These are phyloP conservation scores for Neoseiulus cucumeris DNA, from an alignment of 1,140 invertebrate species.

Conservation along the genomic window DNA sequence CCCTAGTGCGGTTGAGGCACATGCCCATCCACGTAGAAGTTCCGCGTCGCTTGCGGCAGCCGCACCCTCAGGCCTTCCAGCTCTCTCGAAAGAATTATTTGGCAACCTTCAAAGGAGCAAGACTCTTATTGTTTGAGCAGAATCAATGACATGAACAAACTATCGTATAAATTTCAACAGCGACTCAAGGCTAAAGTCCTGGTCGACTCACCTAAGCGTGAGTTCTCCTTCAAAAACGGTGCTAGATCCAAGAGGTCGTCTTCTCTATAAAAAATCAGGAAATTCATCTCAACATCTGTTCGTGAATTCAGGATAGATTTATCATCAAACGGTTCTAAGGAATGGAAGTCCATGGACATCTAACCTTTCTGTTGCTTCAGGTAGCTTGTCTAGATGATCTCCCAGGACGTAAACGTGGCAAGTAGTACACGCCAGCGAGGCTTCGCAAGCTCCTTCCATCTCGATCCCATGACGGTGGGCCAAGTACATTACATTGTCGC, in stretches of 20 bases:
- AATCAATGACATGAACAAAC: constrained; percentile 5
- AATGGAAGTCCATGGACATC: constrained; percentile 11
- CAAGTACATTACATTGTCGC: constrained; percentile 83
- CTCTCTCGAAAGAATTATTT: constrained; percentile 78
- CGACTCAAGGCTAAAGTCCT: too few species aligned
- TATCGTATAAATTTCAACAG: constrained; percentile 14
- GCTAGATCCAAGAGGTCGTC: constrained; percentile 94
- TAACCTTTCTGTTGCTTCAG: constrained; percentile 58
- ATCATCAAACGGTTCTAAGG: not conserved
- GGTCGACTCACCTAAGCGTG: constrained; percentile 63
- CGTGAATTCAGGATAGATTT: not conserved
- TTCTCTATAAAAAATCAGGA: constrained; percentile 36
- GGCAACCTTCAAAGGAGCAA: constrained; percentile 47
- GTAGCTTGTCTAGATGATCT: constrained; percentile 51
- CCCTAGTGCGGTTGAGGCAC: constrained; percentile 70
- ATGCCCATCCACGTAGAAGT: constrained; percentile 97
- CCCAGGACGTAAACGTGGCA: constrained; percentile 88
- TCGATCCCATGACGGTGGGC: constrained; percentile 76
- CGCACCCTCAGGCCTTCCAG: constrained; percentile 69
- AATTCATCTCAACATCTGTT: not conserved
- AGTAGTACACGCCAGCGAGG: constrained; percentile 88
- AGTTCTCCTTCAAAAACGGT: constrained; percentile 85
- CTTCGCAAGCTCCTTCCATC: constrained; percentile 96
- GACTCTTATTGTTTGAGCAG: constrained; percentile 1
- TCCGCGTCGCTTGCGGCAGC: constrained; percentile 73